Evolutionary conservation across 2,113 vertebrate genomes (phyloP), one percentile per base, ranked within the genome.

Genomic region (Sardina pilchardus): DNA sequence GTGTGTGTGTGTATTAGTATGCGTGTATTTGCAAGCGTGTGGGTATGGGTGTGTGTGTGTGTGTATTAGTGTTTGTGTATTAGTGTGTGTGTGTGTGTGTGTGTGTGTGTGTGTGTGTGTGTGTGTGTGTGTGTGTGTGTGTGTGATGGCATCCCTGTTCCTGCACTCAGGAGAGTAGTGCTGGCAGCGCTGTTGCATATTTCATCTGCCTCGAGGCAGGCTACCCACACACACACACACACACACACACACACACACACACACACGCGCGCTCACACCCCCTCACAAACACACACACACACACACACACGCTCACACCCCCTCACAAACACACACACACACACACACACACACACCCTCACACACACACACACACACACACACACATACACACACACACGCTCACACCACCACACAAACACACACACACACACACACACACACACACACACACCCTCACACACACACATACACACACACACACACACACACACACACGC

Each of bases 61-160:
- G 56, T 21, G 56, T 21, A 19, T 24, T 2, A n/a, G 56, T 63
- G 12, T 63, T 1, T 63, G 56, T 63, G 56, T 63, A 53, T 17
- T 12, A 56, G 53, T 4, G 53, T 2, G 59, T 67, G 59, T 26
- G 63, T 6, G n/a, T 30, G 56, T 30, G 63, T 30, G 6, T 67
- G 63, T 67, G 63, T 67, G 63, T 67, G 24, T 67, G 26, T 67
- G 63, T 7, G 63, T 67, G 63, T 63, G 63, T 67, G 63, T 67
- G 63, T 26, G 63, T 71, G 63, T 71, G 63, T 71, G 6, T 71
- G 63, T 14, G 26, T 71, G 26, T 34, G 30, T 71, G 24, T 71
- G 26, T 71, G 63, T 30, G 30, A 71, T 71, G 63, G 63, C 26
- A 71, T 71, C 63, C 26, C 26, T 71, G 63, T 26, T 26, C 7